A percentile compares a stretch with the other conserved stretches of the same genome.
These are phyloP conservation scores for Phrynocephalus forsythii DNA, from an alignment of 2,797 vertebrate species.

Conservation along the genomic window DNA sequence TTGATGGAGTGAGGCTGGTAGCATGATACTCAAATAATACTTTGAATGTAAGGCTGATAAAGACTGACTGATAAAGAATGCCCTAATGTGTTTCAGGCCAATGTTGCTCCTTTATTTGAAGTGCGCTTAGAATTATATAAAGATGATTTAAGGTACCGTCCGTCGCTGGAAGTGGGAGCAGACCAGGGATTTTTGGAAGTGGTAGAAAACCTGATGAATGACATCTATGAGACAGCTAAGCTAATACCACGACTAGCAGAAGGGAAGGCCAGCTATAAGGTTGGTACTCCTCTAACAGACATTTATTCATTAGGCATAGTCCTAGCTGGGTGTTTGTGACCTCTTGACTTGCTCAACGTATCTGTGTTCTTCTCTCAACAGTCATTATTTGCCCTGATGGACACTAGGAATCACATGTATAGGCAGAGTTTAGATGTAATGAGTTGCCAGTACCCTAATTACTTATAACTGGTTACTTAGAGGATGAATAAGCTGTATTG, in stretches of 20 bases:
- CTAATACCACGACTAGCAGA: constrained; percentile 73
- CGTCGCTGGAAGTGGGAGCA: constrained; percentile 60
- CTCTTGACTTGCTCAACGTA: background rate
- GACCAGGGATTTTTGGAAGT: constrained; percentile 59
- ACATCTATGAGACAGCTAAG: constrained; percentile 50
- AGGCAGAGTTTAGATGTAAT: too few relatives aligned
- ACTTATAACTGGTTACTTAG: too few relatives aligned
- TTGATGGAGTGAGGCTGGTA: accelerated
- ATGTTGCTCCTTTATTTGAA: constrained; percentile 69
- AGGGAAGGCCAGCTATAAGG: constrained; percentile 71
- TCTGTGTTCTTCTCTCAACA: background rate
- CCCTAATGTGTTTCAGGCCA: constrained; percentile 53
- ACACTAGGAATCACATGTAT: background rate
- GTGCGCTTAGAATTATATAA: constrained; percentile 71
- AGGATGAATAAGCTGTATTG: too few relatives aligned
- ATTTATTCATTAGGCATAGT: background rate
- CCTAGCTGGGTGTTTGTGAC: background rate
- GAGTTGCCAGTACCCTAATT: too few relatives aligned
- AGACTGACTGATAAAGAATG: background rate
- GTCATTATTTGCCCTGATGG: background rate
- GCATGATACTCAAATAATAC: accelerated
- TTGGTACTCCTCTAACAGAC: constrained; percentile 35
- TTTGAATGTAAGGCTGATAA: accelerated
- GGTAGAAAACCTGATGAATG: constrained; percentile 64
- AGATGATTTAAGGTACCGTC: constrained; percentile 53